A percentile compares a stretch with the other conserved stretches of the same genome.
Evolutionary conservation across 2,113 vertebrate species (phyloP).

Genomic region (Epinephelus fuscoguttatus): DNA sequence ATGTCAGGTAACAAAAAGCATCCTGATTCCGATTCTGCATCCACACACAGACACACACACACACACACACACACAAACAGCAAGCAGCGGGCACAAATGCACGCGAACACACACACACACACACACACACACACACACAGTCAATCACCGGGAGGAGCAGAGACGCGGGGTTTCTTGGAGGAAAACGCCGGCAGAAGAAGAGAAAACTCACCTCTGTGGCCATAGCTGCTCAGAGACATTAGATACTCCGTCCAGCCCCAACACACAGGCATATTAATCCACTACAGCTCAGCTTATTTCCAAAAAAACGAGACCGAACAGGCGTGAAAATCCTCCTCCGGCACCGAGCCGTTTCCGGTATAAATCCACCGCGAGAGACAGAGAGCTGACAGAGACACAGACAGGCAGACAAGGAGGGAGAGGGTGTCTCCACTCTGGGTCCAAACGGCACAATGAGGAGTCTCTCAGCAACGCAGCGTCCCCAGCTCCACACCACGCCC

Average conservation of each 20-base stretch:
- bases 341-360: background rate
- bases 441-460: conserved; percentile 62
- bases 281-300: conserved; percentile 30
- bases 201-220: conserved; percentile 56
- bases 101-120: background rate
- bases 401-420: too few relatives aligned
- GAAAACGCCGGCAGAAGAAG: background rate
- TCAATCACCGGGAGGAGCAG: background rate
- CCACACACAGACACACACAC: background rate
- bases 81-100: background rate
- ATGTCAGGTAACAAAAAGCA: background rate
- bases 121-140: background rate
- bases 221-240: background rate
- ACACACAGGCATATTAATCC: conserved; percentile 35
- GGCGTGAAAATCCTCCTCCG: conserved; percentile 19
- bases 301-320: background rate
- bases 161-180: background rate
- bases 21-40: background rate
- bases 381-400: background rate
- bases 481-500: conserved; percentile 40
- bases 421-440: background rate
- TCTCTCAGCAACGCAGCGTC: background rate
- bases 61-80: background rate
- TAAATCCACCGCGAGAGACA: conserved; percentile 48
- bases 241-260: background rate